A percentile compares a stretch with the other conserved stretches of the same genome.
Conservation (phyloP, 2,888 invertebrate genomes). For the Hetaerina titia region DNA sequence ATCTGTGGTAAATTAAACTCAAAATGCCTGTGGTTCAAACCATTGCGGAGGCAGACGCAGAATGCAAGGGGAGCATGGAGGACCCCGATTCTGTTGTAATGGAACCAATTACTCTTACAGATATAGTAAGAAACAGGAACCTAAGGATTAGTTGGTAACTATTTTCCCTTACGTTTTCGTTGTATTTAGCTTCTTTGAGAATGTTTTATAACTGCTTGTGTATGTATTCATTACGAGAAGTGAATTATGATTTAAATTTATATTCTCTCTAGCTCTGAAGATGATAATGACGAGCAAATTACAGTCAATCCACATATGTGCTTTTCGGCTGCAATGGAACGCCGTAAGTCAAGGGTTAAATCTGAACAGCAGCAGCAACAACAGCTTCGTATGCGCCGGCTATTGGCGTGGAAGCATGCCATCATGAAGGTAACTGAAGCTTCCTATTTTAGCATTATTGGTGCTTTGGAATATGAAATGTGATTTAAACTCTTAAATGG, state of each 20-base stretch:
- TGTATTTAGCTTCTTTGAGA: neutral
- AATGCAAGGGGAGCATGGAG: neutral
- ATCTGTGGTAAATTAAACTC: neutral
- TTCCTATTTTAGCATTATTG: neutral
- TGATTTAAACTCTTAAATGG: neutral
- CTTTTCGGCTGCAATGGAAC: conserved; percentile 70
- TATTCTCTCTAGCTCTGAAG: conserved; percentile 50
- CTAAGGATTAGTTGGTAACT: conserved; percentile 31
- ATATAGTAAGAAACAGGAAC: conserved; percentile 51
- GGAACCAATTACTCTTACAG: conserved; percentile 48
- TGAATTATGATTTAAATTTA: neutral
- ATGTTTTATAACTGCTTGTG: neutral
- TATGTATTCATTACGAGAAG: neutral
- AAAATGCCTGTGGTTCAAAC: conserved; percentile 58
- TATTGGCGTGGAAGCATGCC: conserved; percentile 69
- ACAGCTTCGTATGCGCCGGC: conserved; percentile 68
- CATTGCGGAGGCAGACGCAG: neutral
- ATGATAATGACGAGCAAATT: conserved; percentile 60
- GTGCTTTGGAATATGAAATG: neutral
- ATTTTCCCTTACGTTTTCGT: neutral
- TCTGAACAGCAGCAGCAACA: conserved; percentile 59
- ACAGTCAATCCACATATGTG: conserved; percentile 68
- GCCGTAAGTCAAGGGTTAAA: conserved; percentile 56
- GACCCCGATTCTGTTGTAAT: conserved; percentile 49
- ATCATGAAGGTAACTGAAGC: conserved; percentile 69